Conservation (phyloP, 1,140 invertebrate genomes). For the Lordiphosa mommai region DNA sequence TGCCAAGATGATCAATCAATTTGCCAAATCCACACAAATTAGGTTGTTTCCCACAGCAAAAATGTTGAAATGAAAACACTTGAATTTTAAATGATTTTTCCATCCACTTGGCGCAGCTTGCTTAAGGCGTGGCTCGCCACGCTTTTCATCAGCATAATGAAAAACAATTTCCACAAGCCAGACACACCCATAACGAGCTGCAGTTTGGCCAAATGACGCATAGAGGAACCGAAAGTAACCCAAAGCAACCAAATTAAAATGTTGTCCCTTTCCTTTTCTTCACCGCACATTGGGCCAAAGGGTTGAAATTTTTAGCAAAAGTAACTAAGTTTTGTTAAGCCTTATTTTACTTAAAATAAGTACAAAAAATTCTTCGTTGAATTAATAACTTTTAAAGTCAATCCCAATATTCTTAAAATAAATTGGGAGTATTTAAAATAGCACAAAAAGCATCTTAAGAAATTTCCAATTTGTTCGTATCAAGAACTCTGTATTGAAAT, state of each 20-base stretch:
- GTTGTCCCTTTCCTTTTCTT: slow-evolving; percentile 4
- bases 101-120: slow-evolving; percentile 3
- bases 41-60: slow-evolving; percentile 5
- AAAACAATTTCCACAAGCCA: slow-evolving; percentile 28
- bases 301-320: no score
- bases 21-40: slow-evolving; percentile 8
- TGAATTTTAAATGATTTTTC: slow-evolving; percentile 25
- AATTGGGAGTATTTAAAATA: no score
- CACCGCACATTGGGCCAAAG: no score
- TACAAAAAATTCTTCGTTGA: no score
- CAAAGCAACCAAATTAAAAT: slow-evolving; percentile 46
- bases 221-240: neutral
- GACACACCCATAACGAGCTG: slow-evolving; percentile 20
- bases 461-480: no score
- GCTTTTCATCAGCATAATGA: slow-evolving; percentile 59
- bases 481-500: no score
- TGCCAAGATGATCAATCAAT: slow-evolving; percentile 36
- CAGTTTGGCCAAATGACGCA: slow-evolving; percentile 29
- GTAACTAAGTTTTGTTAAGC: no score
- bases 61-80: slow-evolving; percentile 21
- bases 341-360: no score
- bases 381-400: no score
- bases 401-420: no score
- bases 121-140: slow-evolving; percentile 13
- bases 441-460: no score